Conservation (phyloP, 2,797 vertebrate species). For the Chiroxiphia lanceolata region DNA sequence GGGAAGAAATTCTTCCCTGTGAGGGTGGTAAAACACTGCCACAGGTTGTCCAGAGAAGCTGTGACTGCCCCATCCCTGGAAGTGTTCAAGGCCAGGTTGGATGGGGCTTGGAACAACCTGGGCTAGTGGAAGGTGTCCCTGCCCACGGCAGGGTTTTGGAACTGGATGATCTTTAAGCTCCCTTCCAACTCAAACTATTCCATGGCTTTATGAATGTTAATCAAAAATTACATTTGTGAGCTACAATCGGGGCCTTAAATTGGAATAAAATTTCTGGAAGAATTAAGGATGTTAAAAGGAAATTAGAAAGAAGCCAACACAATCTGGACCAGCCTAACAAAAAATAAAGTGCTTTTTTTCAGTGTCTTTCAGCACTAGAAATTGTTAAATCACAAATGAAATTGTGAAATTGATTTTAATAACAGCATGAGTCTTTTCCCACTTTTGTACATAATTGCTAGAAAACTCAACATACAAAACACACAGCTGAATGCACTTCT, state of each 20-base stretch:
- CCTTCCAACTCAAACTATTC: not conserved
- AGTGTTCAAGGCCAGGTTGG: too few relatives aligned
- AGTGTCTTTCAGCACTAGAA: not conserved
- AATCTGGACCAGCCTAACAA: rapidly evolving
- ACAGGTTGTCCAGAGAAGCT: not conserved
- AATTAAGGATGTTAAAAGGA: not conserved
- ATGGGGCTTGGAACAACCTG: not conserved
- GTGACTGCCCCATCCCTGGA: not conserved
- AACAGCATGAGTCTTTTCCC: not conserved
- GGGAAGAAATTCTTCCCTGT: too few relatives aligned
- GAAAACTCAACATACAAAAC: not conserved
- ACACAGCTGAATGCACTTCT: not conserved
- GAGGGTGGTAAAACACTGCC: not conserved
- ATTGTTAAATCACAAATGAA: not conserved
- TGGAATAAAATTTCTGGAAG: not conserved
- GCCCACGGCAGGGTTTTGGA: too few relatives aligned
- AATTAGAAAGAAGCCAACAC: not conserved
- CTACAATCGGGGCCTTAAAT: not conserved
- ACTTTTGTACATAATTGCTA: not conserved
- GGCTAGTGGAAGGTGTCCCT: too few relatives aligned
- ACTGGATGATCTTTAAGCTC: not conserved
- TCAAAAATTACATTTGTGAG: not conserved
- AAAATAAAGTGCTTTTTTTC: not conserved
- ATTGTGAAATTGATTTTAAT: not conserved
- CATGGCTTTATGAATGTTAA: not conserved